phyloP scores from a whole-genome alignment of 2,797 vertebrate genomes.

The Typhlichthys eigenmanni region DNA sequence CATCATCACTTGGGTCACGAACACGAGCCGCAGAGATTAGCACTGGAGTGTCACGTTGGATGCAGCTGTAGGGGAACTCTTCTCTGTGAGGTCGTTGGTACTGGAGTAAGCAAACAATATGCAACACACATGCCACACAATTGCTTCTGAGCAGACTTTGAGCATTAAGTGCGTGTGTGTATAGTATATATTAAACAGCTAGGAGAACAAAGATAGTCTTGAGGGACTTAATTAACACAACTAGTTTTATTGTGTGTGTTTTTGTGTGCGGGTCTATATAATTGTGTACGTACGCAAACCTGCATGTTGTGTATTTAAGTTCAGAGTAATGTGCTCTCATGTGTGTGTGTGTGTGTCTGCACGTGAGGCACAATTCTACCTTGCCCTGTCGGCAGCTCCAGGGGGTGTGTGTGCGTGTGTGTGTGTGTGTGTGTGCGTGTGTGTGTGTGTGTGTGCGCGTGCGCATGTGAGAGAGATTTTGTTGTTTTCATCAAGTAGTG shows the following conservation, averaged over 20 bases:
- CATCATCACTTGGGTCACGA: slow-evolving; percentile 13
- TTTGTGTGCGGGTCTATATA: slow-evolving; percentile 16
- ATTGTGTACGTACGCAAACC: background rate
- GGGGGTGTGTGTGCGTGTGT: too few relatives aligned
- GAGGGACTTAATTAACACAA: slow-evolving; percentile 70
- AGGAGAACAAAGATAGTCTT: slow-evolving; percentile 61
- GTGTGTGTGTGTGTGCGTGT: slow-evolving; percentile 20
- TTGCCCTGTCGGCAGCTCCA: slow-evolving; percentile 25
- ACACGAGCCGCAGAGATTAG: slow-evolving; percentile 38
- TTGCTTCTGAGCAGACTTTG: slow-evolving; percentile 30
- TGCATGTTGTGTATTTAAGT: background rate
- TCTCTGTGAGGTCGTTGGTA: slow-evolving; percentile 27
- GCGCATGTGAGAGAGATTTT: background rate
- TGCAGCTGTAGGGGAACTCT: slow-evolving; percentile 40
- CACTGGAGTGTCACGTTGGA: slow-evolving; percentile 27
- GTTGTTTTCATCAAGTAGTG: slow-evolving; percentile 48
- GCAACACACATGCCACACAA: slow-evolving; percentile 3
- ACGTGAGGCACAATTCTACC: slow-evolving; percentile 1
- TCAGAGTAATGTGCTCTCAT: background rate
- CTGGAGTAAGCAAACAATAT: slow-evolving; percentile 25
- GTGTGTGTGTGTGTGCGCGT: slow-evolving; percentile 12
- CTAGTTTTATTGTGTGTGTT: slow-evolving; percentile 36
- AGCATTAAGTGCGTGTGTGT: slow-evolving; percentile 16
- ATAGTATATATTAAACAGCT: slow-evolving; percentile 47
- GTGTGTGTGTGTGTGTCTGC: slow-evolving; percentile 11